Evolutionary conservation across 2,888 invertebrate genomes (phyloP).

Genomic region (Lasiommata megera): DNA sequence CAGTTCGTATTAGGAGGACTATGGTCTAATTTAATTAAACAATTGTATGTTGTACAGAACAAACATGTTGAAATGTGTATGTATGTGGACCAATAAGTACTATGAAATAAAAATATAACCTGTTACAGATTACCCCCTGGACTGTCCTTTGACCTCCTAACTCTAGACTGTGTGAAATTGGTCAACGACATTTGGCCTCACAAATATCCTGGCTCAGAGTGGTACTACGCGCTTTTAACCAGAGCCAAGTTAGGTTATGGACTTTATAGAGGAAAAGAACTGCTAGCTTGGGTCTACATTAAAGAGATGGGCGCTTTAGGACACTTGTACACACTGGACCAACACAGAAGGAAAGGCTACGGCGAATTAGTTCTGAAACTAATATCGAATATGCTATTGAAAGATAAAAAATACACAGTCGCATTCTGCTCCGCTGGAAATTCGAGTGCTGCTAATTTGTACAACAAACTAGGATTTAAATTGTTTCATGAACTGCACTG

Average conservation of each 20-base stretch:
- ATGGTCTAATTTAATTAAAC: too few species aligned
- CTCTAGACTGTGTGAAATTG: slow-evolving; percentile 41
- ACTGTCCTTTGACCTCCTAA: slow-evolving; percentile 41
- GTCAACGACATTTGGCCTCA: slow-evolving; percentile 54
- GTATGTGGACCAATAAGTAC: too few species aligned
- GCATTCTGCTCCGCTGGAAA: slow-evolving; percentile 50
- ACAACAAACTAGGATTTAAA: slow-evolving; percentile 48
- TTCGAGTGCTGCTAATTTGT: slow-evolving; percentile 44
- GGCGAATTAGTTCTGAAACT: slow-evolving; percentile 49
- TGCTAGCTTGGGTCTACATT: slow-evolving; percentile 51
- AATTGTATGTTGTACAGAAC: too few species aligned
- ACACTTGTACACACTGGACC: slow-evolving; percentile 54
- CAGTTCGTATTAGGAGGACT: too few species aligned
- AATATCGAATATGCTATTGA: slow-evolving; percentile 44
- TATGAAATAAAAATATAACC: too few species aligned
- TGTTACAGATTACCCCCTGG: slow-evolving; percentile 43
- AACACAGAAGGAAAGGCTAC: slow-evolving; percentile 53
- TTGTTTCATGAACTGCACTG: slow-evolving; percentile 29
- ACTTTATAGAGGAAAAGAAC: slow-evolving; percentile 41
- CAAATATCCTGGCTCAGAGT: slow-evolving; percentile 42
- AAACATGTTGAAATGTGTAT: too few species aligned
- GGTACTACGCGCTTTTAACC: slow-evolving; percentile 49
- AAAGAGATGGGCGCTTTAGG: slow-evolving; percentile 52
- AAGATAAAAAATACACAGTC: slow-evolving; percentile 42
- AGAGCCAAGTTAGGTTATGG: slow-evolving; percentile 50